Base-by-base conservation (phyloP, 2,113 vertebrate species). In the Oplegnathus fasciatus region DNA sequence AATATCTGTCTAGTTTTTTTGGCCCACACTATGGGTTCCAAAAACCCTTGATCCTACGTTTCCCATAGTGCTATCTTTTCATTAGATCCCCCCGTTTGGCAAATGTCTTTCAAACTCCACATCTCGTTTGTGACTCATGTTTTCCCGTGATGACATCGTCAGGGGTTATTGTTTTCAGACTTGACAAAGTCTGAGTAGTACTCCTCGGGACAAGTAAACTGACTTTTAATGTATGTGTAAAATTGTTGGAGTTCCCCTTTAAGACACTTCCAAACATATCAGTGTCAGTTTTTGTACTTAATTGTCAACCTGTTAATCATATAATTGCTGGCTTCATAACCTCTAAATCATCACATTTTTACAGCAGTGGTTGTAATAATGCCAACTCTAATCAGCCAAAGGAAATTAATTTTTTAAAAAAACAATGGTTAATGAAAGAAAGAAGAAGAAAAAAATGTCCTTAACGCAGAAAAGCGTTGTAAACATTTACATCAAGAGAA, bases 81-180 rank as follows among this genome's bases (percentile, higher is more conserved):
- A 44, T 44, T 2, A 20, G n/a, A 67, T 48, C 52, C 26, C 28
- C 40, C 26, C 9, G 30, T 10, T 9, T 50, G 42, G 42, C 15
- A 50, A 79, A 79, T 26, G 30, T 22, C 44, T 40, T 70, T 61
- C 13, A 80, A 62, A 71, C 57, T 24, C 46, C 67, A 71, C 17
- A 80, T 17, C n/a, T 10, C 44, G 55, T 52, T 28, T 61, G 17
- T 80, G 13, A 71, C 44, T 60, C 65, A 65, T 40, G 46, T 76
- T 76, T 76, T 61, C 72, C 75, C 48, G 30, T 28, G 24, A 61
- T 70, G 55, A 69, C 66, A 50, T 32, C 44, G 30, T 18, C 26
- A 30, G n/a, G n/a, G 17, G 17, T 68, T 20, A 20, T 20, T 65
- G n/a, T 18, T 60, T 26, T 17, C 65, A 9, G 3, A 26, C 37